These are phyloP conservation scores for Sipha maydis DNA, from an alignment of 2,888 invertebrate species.

Conservation along the genomic window DNA sequence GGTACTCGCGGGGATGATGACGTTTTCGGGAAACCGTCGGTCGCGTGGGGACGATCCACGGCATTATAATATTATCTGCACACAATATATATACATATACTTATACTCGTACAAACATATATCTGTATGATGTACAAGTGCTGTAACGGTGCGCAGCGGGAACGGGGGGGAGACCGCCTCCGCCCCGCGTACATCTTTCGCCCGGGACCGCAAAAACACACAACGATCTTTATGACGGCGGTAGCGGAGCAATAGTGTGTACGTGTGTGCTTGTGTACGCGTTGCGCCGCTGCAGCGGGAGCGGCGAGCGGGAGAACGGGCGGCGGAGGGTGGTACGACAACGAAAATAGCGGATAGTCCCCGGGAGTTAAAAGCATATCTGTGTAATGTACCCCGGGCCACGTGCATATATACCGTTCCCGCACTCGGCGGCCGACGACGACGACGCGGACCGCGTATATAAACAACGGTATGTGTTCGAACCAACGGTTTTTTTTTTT, in stretches of 20 bases:
- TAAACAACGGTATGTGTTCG: constrained; percentile 18
- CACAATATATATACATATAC: not conserved
- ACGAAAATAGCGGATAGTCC: constrained; percentile 60
- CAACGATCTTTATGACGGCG: constrained; percentile 12
- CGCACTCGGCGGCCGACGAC: not conserved
- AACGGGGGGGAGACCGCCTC: not conserved
- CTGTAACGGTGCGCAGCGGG: not conserved
- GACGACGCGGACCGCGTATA: constrained; percentile 10
- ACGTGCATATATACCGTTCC: constrained; percentile 26
- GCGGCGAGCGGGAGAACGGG: constrained; percentile 21
- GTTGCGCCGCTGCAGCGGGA: not conserved
- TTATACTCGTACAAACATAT: not conserved
- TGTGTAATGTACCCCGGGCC: constrained; percentile 61
- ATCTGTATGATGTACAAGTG: not conserved
- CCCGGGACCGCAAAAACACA: constrained; percentile 36
- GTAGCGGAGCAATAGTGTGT: not conserved
- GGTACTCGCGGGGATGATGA: too few species aligned
- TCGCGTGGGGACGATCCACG: not conserved
- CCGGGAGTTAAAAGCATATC: constrained; percentile 61
- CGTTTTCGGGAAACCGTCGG: not conserved
- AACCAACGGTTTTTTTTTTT: not conserved
- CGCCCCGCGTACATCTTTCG: not conserved
- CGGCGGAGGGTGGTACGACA: constrained; percentile 23
- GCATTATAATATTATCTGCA: not conserved
- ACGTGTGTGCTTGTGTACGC: not conserved